Conservation (phyloP, 2,113 vertebrate species). For the Malaclemys terrapin region DNA sequence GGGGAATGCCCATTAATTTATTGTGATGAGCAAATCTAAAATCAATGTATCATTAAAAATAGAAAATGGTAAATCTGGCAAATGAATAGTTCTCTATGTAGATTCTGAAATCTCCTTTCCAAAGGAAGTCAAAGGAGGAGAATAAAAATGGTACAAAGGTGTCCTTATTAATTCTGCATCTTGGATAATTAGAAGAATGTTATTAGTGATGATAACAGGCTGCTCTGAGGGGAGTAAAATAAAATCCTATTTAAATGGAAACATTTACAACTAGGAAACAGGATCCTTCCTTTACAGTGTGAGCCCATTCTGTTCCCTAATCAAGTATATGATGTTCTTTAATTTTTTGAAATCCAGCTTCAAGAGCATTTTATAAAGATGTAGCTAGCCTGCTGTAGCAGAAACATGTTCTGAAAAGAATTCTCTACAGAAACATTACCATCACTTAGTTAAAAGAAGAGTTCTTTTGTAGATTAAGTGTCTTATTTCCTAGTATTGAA, state of each 20-base stretch:
- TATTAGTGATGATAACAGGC: neutral
- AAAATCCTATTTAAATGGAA: neutral
- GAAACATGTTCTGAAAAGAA: neutral
- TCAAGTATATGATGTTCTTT: neutral
- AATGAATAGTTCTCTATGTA: neutral
- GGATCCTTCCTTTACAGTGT: neutral
- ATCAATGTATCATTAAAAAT: neutral
- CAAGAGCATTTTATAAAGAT: neutral
- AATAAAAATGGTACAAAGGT: neutral
- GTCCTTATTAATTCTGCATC: neutral
- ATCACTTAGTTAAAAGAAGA: neutral
- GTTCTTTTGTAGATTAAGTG: neutral
- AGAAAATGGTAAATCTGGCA: accelerated
- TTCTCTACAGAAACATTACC: neutral
- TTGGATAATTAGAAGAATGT: neutral
- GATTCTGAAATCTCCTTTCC: neutral
- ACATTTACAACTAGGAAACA: neutral
- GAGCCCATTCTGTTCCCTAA: neutral
- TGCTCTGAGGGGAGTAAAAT: neutral
- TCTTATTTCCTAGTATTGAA: neutral
- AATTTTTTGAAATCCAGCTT: neutral
- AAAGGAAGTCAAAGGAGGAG: neutral
- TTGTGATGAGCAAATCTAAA: neutral
- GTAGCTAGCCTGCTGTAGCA: neutral
- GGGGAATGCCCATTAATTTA: neutral